Evolutionary conservation across 2,113 vertebrate genomes (phyloP).

Genomic region (Chaenocephalus aceratus): DNA sequence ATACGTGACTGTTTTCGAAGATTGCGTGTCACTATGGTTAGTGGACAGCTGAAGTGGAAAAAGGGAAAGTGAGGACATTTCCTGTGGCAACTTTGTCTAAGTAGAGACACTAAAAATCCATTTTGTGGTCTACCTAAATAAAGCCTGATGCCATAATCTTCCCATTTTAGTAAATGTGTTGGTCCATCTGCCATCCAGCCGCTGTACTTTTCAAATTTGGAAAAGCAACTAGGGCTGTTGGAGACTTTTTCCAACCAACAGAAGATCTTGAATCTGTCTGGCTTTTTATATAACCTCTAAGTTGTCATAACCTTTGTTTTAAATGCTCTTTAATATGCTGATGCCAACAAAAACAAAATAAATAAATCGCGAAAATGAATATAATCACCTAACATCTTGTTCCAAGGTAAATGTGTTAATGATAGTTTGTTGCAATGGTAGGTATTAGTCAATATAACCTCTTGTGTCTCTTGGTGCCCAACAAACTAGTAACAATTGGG

Average conservation of each 20-base stretch:
- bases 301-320: slow-evolving; percentile 1
- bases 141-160: slow-evolving; percentile 49
- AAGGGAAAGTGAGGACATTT: slow-evolving; percentile 59
- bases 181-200: slow-evolving; percentile 35
- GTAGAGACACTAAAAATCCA: slow-evolving; percentile 33
- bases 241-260: slow-evolving; percentile 8
- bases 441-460: not conserved
- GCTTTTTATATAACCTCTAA: not conserved
- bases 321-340: not conserved
- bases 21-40: slow-evolving; percentile 2
- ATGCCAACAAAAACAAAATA: not conserved
- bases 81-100: slow-evolving; percentile 36
- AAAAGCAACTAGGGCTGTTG: not conserved
- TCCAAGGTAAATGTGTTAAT: slow-evolving; percentile 2
- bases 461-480: not conserved
- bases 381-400: not conserved
- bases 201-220: slow-evolving; percentile 23
- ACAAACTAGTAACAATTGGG: slow-evolving; percentile 14
- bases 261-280: slow-evolving; percentile 3
- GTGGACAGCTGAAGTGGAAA: slow-evolving; percentile 38
- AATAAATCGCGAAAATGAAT: not conserved
- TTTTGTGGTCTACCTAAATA: slow-evolving; percentile 57
- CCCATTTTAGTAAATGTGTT: slow-evolving; percentile 54
- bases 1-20: slow-evolving; percentile 31
- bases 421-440: not conserved